A percentile compares a stretch with the other conserved stretches of the same genome.
Evolutionary conservation across 2,113 vertebrate species (phyloP).

Genomic region (Mobula hypostoma): DNA sequence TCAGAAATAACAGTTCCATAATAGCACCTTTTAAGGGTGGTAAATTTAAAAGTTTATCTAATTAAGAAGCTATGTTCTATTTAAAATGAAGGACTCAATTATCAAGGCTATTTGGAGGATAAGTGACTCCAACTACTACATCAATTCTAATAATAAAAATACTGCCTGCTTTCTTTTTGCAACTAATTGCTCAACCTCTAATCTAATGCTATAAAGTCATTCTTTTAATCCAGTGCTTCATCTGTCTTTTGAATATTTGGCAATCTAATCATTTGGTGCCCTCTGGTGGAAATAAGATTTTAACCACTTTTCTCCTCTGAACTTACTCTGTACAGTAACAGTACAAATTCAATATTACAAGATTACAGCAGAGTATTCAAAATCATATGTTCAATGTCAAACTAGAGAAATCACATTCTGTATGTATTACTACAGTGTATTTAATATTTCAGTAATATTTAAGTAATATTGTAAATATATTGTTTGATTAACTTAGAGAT

Average conservation of each 20-base stretch:
- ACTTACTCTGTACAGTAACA: neutral
- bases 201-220: neutral
- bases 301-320: neutral
- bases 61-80: neutral
- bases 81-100: neutral
- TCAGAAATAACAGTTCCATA: neutral
- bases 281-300: neutral
- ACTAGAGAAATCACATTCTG: neutral
- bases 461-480: too few relatives aligned
- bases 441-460: too few relatives aligned
- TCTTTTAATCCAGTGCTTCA: neutral
- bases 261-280: neutral
- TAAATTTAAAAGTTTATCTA: neutral
- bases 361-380: neutral
- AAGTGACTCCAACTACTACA: neutral
- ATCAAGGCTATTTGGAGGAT: neutral
- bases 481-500: too few relatives aligned
- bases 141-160: slow-evolving; percentile 9
- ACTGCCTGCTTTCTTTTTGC: neutral
- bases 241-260: neutral
- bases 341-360: neutral
- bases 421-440: neutral
- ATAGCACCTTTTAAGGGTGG: neutral
- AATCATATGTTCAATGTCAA: neutral
- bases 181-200: neutral